A percentile compares a stretch with the other conserved stretches of the same genome.
Conservation (phyloP, 2,113 vertebrate genomes). For the Corythornis vintsioides region DNA sequence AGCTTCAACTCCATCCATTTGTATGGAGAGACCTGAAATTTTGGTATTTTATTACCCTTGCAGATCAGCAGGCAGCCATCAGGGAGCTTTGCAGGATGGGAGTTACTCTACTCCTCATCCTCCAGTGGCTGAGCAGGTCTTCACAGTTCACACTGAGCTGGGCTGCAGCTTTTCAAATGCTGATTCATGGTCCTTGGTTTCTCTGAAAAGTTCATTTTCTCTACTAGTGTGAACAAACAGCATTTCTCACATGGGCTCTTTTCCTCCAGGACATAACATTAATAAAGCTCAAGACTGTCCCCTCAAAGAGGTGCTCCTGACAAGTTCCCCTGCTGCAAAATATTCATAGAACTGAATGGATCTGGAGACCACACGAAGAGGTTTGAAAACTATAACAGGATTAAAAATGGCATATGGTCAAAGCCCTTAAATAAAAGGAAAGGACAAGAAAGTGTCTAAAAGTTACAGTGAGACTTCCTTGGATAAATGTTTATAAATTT, state of each 20-base stretch:
- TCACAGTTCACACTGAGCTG: not conserved
- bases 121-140: not conserved
- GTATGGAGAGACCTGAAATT: not conserved
- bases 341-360: not conserved
- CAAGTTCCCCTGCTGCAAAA: not conserved
- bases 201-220: not conserved
- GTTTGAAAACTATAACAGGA: slow-evolving; percentile 7
- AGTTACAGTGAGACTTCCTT: slow-evolving; percentile 31
- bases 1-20: not conserved
- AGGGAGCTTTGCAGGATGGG: not conserved
- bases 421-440: slow-evolving; percentile 44
- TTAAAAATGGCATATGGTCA: not conserved
- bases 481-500: slow-evolving; percentile 53
- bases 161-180: not conserved
- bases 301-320: not conserved
- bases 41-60: not conserved
- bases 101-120: not conserved
- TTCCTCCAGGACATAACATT: not conserved
- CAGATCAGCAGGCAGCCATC: not conserved
- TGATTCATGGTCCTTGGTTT: not conserved
- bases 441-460: slow-evolving; percentile 35
- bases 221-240: not conserved
- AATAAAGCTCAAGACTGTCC: not conserved
- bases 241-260: not conserved
- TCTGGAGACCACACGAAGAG: slow-evolving; percentile 2